Evolutionary conservation across 2,113 vertebrate species (phyloP).

Genomic region (Catharus minimus): DNA sequence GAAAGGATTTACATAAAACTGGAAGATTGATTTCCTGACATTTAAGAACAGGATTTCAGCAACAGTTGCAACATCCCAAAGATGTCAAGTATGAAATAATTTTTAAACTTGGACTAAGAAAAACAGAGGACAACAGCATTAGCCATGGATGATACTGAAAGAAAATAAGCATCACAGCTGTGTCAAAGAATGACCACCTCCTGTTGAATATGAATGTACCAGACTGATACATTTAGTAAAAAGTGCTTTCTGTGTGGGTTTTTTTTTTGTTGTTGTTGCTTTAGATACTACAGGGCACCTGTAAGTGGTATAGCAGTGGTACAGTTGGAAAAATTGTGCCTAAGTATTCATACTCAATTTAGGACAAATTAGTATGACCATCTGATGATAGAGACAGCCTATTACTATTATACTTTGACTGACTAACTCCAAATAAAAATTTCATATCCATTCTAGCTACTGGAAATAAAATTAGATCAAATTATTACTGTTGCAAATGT

Average conservation of each 20-base stretch:
- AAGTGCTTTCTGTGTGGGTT: rapidly evolving
- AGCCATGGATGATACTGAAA: neutral
- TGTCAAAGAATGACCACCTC: neutral
- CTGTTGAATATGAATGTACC: rapidly evolving
- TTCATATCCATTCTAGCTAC: neutral
- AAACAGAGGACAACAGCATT: neutral
- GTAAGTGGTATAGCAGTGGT: neutral
- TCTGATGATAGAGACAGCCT: neutral
- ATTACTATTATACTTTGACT: neutral
- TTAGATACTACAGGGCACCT: neutral
- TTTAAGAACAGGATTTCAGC: neutral
- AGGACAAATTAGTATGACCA: neutral
- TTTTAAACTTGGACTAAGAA: neutral
- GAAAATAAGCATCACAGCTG: neutral
- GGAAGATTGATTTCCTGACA: neutral
- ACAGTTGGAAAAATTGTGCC: neutral
- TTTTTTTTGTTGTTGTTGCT: neutral
- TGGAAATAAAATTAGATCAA: neutral
- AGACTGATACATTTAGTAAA: neutral
- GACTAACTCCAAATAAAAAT: neutral
- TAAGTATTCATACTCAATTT: neutral
- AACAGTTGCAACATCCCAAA: neutral
- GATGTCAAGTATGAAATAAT: neutral
- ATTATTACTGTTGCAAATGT: neutral
- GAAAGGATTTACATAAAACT: neutral